A percentile compares a stretch with the other conserved stretches of the same genome.
phyloP scores from a whole-genome alignment of 2,888 invertebrate genomes.

The Orthosia gothica region DNA sequence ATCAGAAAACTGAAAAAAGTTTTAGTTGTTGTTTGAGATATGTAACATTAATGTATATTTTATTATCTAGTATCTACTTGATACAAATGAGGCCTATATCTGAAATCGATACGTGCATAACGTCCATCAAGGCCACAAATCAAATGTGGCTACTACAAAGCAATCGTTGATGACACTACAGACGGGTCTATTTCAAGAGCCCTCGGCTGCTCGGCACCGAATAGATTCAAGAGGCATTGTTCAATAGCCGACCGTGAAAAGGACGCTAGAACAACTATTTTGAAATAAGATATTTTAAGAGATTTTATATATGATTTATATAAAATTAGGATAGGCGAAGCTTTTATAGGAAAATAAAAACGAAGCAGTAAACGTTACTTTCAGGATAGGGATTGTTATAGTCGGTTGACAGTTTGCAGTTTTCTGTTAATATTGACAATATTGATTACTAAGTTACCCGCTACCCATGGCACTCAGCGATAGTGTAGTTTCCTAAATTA shows the following conservation, averaged over 20 bases:
- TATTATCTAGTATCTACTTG: not conserved
- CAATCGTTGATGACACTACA: not conserved
- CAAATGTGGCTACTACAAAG: constrained; percentile 38
- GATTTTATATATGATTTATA: not conserved
- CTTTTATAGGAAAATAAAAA: not conserved
- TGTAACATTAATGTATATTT: no score
- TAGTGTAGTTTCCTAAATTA: no score
- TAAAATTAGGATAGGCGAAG: no score
- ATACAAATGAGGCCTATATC: not conserved
- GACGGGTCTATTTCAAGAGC: constrained; percentile 26
- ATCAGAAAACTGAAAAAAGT: no score
- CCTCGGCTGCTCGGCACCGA: constrained; percentile 8
- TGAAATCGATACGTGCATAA: constrained; percentile 11
- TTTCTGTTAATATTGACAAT: not conserved
- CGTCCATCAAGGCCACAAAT: constrained; percentile 17
- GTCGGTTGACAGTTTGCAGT: not conserved
- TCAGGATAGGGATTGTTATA: not conserved
- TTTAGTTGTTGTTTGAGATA: no score
- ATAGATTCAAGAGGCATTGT: constrained; percentile 32
- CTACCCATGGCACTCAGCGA: no score
- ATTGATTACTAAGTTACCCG: not conserved
- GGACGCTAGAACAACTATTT: constrained; percentile 5
- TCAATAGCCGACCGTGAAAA: constrained; percentile 1
- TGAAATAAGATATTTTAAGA: constrained; percentile 21
- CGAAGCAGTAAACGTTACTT: not conserved